Evolutionary conservation across 2,113 vertebrate genomes (phyloP).

Genomic region (Channa maculata): DNA sequence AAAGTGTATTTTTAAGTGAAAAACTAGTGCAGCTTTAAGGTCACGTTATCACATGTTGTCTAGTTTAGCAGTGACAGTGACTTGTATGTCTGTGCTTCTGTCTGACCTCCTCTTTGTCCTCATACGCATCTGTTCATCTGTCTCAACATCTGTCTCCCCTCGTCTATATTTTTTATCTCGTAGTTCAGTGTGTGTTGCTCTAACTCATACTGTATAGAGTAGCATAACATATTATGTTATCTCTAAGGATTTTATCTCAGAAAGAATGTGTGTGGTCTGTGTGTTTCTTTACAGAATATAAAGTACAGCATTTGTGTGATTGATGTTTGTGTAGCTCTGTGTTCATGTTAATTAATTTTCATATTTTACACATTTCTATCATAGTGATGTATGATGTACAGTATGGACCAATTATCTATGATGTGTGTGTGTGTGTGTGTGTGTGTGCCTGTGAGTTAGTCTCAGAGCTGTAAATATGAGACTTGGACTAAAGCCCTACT

Average conservation of each 20-base stretch:
- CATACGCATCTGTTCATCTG: slow-evolving; percentile 66
- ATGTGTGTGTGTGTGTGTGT: neutral
- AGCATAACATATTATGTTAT: slow-evolving; percentile 8
- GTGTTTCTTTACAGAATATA: neutral
- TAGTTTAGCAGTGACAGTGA: slow-evolving; percentile 50
- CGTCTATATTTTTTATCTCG: slow-evolving; percentile 3
- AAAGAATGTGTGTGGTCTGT: slow-evolving; percentile 14
- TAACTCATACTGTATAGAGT: slow-evolving; percentile 15
- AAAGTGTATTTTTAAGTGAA: slow-evolving; percentile 33
- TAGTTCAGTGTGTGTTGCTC: slow-evolving; percentile 12
- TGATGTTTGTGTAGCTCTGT: no score
- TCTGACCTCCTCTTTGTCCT: slow-evolving; percentile 71
- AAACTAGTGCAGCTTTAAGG: slow-evolving; percentile 52
- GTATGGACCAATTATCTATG: no score
- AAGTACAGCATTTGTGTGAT: no score
- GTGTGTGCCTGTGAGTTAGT: slow-evolving; percentile 5
- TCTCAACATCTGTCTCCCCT: slow-evolving; percentile 63
- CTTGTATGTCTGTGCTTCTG: slow-evolving; percentile 51
- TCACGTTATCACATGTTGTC: slow-evolving; percentile 59
- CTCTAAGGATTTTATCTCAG: slow-evolving; percentile 8
- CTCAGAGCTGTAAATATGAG: neutral
- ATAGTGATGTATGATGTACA: no score
- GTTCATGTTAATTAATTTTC: no score
- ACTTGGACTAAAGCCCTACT: neutral
- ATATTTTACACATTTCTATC: no score